Percentiles rank a stretch among this genome's conserved stretches.
Conservation (phyloP, 37 sponge, comb jelly and placozoan genomes). For the Axinella damicornis region DNA sequence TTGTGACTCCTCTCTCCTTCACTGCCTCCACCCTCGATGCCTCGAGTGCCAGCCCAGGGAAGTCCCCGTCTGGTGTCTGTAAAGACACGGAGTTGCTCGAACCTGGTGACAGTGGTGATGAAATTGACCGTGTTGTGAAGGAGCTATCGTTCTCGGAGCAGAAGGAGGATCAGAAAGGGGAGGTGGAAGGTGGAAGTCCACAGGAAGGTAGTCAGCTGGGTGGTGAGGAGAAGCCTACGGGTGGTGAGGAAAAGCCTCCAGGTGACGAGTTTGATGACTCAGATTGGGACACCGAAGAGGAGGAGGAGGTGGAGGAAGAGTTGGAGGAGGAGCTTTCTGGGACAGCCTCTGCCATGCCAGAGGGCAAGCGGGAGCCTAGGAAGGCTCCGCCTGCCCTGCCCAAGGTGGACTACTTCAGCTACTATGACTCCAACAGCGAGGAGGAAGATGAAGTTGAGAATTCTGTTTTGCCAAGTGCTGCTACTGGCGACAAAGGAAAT, state of each 20-base stretch:
- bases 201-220: too few species aligned
- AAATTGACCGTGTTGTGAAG: too few species aligned
- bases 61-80: too few species aligned
- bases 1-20: too few species aligned
- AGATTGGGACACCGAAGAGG: slow-evolving; percentile 37
- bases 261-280: background rate
- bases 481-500: background rate
- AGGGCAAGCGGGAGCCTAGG: background rate
- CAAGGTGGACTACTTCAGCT: background rate
- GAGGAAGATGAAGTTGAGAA: slow-evolving; percentile 16
- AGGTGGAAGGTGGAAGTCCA: too few species aligned
- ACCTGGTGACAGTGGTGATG: too few species aligned
- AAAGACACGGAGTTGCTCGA: too few species aligned
- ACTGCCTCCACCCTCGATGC: too few species aligned
- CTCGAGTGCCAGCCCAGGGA: too few species aligned
- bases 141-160: too few species aligned
- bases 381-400: background rate
- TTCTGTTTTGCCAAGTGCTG: background rate
- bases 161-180: too few species aligned
- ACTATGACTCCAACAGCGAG: slow-evolving; percentile 7
- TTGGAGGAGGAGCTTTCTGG: background rate
- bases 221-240: too few species aligned
- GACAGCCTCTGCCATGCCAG: background rate
- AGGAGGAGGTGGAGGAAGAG: slow-evolving; percentile 31
- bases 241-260: background rate